Percentiles rank a stretch among this genome's conserved stretches.
These are phyloP conservation scores for Charina bottae DNA, from an alignment of 2,113 vertebrate species.

Conservation along the genomic window DNA sequence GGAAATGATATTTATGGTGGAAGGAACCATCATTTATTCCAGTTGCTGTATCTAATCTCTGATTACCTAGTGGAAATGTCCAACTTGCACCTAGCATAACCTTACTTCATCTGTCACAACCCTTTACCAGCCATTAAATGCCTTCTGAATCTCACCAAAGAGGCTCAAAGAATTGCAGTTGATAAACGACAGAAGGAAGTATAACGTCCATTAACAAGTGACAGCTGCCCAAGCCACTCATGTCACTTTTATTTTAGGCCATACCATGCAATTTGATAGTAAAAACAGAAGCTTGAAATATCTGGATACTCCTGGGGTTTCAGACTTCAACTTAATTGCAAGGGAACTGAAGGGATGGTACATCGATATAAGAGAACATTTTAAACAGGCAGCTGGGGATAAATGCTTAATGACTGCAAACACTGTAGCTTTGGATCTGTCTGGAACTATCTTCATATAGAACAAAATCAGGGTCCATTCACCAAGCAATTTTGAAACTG, in stretches of 20 bases:
- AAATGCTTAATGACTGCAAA: not conserved
- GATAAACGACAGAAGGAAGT: not conserved
- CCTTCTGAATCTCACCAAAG: not conserved
- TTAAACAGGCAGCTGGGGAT: not conserved
- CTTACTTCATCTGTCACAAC: not conserved
- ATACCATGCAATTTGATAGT: not conserved
- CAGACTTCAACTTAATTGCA: not conserved
- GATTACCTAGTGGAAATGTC: not conserved
- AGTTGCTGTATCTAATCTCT: not conserved
- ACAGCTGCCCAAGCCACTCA: not conserved
- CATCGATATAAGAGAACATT: not conserved
- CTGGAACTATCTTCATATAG: not conserved
- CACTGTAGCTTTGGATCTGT: not conserved
- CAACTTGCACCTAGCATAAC: not conserved
- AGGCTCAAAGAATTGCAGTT: not conserved
- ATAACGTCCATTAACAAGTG: not conserved
- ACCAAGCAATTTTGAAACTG: not conserved
- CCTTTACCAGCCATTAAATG: conserved; percentile 5
- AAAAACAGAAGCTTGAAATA: not conserved
- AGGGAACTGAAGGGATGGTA: not conserved
- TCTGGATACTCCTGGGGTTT: not conserved
- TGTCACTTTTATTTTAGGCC: not conserved
- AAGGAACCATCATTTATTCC: not conserved
- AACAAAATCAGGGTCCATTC: not conserved
- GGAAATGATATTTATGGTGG: not conserved